Conservation (phyloP, 1,140 invertebrate genomes). For the Hirudo medicinalis region DNA sequence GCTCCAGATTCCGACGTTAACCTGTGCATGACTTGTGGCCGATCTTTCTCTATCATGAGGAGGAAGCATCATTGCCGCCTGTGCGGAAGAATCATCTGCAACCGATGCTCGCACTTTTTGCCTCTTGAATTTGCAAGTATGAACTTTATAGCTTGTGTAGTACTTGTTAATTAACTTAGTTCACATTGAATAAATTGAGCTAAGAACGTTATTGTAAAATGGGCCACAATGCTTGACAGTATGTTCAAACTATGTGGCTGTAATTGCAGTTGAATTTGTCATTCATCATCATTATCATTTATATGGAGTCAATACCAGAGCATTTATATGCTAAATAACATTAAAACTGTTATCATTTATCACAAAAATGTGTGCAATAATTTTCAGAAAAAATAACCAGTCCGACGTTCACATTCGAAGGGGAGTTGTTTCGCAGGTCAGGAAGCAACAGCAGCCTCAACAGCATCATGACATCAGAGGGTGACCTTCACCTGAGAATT, state of each 20-base stretch:
- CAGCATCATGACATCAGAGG: conserved; percentile 39
- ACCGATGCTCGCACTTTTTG: conserved; percentile 79
- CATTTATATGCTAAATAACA: neutral
- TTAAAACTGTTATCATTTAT: conserved; percentile 21
- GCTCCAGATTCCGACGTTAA: conserved; percentile 75
- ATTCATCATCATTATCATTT: too few relatives aligned
- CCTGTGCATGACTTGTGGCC: conserved; percentile 77
- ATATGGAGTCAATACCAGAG: too few relatives aligned
- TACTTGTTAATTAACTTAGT: too few relatives aligned
- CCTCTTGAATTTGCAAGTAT: conserved; percentile 67
- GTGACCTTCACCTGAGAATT: conserved; percentile 57
- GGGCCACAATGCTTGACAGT: too few relatives aligned
- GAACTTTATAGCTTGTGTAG: conserved; percentile 34
- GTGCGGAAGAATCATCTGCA: conserved; percentile 87
- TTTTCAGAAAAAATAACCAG: conserved; percentile 50
- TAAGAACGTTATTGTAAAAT: too few relatives aligned
- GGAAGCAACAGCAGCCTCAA: conserved; percentile 38
- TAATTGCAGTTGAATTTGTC: too few relatives aligned
- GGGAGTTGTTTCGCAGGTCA: conserved; percentile 31
- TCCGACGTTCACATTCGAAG: conserved; percentile 38
- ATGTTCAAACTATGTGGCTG: too few relatives aligned
- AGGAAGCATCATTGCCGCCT: conserved; percentile 89
- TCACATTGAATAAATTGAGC: too few relatives aligned
- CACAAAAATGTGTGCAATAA: neutral
- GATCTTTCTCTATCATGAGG: conserved; percentile 68